Evolutionary conservation across 2,888 invertebrate genomes (phyloP).

Genomic region (Apotomis capreana): DNA sequence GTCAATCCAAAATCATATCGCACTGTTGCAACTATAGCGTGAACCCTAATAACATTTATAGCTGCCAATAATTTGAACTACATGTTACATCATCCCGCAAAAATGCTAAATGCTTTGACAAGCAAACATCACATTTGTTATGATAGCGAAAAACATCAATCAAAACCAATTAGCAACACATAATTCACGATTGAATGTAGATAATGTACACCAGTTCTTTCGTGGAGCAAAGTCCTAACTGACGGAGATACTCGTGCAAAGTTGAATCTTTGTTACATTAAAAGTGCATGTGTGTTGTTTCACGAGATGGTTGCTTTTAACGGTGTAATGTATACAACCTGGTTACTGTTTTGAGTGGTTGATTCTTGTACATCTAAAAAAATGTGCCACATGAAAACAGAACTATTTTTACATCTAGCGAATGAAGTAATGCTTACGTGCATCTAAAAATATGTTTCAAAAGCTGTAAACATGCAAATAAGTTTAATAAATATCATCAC

Average conservation of each 20-base stretch:
- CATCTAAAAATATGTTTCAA: too few relatives aligned
- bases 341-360: neutral
- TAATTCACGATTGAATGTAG: slow-evolving; percentile 20
- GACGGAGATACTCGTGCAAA: neutral
- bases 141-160: slow-evolving; percentile 17
- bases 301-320: slow-evolving; percentile 17
- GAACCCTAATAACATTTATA: too few relatives aligned
- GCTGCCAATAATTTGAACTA: too few relatives aligned
- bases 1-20: too few relatives aligned
- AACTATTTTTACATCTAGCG: neutral
- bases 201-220: slow-evolving; percentile 19
- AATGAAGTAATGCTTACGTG: neutral
- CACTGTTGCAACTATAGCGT: too few relatives aligned
- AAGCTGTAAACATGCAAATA: too few relatives aligned
- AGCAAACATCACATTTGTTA: slow-evolving; percentile 20
- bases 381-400: neutral
- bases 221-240: neutral
- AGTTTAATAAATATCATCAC: too few relatives aligned
- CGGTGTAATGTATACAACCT: neutral
- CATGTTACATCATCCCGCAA: neutral
- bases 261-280: neutral
- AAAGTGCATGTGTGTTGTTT: slow-evolving; percentile 3
- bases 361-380: neutral
- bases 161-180: slow-evolving; percentile 20
- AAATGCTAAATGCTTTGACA: slow-evolving; percentile 18